phyloP scores from a whole-genome alignment of 2,797 vertebrate species.

The Enteromius argenteus region DNA sequence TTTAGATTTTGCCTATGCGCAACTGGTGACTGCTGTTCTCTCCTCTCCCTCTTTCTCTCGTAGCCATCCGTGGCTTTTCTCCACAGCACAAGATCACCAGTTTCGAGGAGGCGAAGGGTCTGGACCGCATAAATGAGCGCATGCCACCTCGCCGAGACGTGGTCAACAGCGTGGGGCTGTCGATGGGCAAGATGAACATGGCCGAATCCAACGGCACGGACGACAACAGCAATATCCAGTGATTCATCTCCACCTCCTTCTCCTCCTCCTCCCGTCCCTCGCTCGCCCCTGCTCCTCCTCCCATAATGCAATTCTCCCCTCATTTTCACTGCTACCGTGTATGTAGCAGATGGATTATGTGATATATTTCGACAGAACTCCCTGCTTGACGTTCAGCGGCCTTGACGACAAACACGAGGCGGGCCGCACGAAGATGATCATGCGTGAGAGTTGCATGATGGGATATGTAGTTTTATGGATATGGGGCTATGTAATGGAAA shows the following conservation, averaged over 20 bases:
- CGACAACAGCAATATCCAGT: constrained; percentile 88
- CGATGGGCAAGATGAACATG: constrained; percentile 85
- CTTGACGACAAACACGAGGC: constrained; percentile 13
- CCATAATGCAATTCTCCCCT: constrained; percentile 37
- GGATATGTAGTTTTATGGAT: constrained; percentile 48
- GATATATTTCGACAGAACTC: constrained; percentile 47
- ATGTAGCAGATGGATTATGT: constrained; percentile 50
- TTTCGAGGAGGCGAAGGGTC: constrained; percentile 85
- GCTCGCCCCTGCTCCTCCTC: constrained; percentile 29
- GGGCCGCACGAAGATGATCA: constrained; percentile 21
- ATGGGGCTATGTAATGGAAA: constrained; percentile 31
- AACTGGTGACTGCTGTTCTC: constrained; percentile 37
- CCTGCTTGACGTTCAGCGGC: constrained; percentile 38
- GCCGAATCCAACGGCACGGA: constrained; percentile 84
- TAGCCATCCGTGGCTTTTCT: constrained; percentile 85
- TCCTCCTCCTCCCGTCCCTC: constrained; percentile 55
- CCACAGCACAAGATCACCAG: constrained; percentile 86
- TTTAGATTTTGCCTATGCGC: constrained; percentile 12
- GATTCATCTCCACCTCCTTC: constrained; percentile 66
- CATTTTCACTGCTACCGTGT: constrained; percentile 38
- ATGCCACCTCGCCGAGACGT: constrained; percentile 82
- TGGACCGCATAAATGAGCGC: constrained; percentile 85
- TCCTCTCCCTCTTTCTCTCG: constrained; percentile 67
- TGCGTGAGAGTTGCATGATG: constrained; percentile 52
- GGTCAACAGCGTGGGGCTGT: constrained; percentile 82